Percentiles rank a stretch among this genome's conserved stretches.
Evolutionary conservation across 1,140 invertebrate genomes (phyloP).

Genomic region (Megalopta genalis): DNA sequence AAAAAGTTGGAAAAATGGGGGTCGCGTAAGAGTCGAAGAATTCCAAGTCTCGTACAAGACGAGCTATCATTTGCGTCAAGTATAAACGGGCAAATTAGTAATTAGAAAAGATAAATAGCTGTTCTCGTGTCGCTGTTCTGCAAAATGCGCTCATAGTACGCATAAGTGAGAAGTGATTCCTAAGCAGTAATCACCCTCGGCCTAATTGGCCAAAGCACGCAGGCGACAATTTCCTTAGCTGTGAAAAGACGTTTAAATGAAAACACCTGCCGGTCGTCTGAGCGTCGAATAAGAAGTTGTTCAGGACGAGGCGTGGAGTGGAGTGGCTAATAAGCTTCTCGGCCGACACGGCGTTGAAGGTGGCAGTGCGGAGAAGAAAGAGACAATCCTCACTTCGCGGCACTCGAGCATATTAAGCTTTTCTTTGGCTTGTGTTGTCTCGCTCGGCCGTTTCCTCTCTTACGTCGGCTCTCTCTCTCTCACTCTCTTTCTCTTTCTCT

Average conservation of each 20-base stretch:
- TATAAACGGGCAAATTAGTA: no score
- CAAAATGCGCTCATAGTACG: no score
- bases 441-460: no score
- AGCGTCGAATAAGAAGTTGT: slow-evolving; percentile 25
- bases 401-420: slow-evolving; percentile 58
- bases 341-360: slow-evolving; percentile 19
- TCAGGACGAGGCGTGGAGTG: slow-evolving; percentile 11
- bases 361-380: slow-evolving; percentile 44
- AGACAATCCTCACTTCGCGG: slow-evolving; percentile 53
- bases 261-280: background rate
- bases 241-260: slow-evolving; percentile 36
- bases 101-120: no score
- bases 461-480: no score
- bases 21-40: no score
- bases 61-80: no score
- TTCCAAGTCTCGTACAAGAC: no score
- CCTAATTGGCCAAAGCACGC: slow-evolving; percentile 16
- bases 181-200: no score
- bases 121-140: no score
- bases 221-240: background rate
- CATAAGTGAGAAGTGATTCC: no score
- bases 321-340: slow-evolving; percentile 53
- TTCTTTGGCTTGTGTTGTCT: slow-evolving; percentile 38
- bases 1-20: no score
- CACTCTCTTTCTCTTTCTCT: background rate